Base-by-base conservation (phyloP, 2,888 invertebrate genomes). In the Muschampia plurimacula region DNA sequence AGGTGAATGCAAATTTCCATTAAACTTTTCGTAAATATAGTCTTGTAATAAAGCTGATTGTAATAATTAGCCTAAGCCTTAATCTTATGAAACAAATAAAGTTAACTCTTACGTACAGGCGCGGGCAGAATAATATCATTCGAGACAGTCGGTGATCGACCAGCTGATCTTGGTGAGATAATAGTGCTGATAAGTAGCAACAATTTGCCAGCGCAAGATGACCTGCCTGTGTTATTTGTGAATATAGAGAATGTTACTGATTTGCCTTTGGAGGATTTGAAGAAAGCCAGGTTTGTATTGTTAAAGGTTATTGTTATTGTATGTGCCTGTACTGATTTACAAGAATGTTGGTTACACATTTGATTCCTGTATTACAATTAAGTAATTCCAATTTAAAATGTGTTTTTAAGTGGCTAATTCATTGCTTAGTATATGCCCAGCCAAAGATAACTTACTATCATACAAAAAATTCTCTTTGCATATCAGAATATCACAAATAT, bases 151-250 rank as follows among this genome's bases (percentile, higher is more conserved):
- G 91, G 92, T 9, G 84, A 87, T 0, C 78, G 76, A 13, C 84
- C 89, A 3, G 7, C 79, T 1, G 89, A 87, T 12, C 75, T 85
- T 12, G 91, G 91, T 32, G 86, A 89, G 80, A 75, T 91, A 22
- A 85, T 92, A 69, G 86, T 82, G 22, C 76, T 92, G 63, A 84
- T 93, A 62, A 89, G 90, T 75, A 89, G 83, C 68, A 78, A 75
- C 67, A 88, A 90, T 77, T 81, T 94, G 72, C 93, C 93, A 12
- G 89, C 93, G 0, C 78, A 82, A 59, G 92, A 93, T 76, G 93
- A 93, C 75, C 69, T 82, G 7, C 91, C 93, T 8, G 80, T 92
- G 49, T 75, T 92, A 63, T 92, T 92, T 77, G 81, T 92, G 6
- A 92, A 91, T 76, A 77, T 93, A 15, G 86, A 86, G 60, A 83